Evolutionary conservation across 2,797 vertebrate species (phyloP).

Genomic region (Pterois miles): DNA sequence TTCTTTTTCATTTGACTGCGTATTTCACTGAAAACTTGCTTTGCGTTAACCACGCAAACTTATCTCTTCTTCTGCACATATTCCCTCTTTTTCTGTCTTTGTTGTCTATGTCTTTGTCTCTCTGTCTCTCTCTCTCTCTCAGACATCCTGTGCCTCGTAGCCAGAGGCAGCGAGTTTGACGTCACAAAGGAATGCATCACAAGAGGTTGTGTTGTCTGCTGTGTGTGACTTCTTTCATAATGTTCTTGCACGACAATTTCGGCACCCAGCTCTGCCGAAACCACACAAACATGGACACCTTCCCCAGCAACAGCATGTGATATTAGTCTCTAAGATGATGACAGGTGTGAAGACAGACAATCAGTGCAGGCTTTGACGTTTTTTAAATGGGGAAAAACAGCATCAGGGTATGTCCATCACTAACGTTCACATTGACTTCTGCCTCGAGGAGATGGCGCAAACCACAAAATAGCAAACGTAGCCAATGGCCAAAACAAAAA

Average conservation of each 20-base stretch:
- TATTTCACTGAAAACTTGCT: constrained; percentile 10
- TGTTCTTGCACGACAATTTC: not conserved
- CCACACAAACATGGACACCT: not conserved
- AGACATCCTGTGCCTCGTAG: constrained; percentile 72
- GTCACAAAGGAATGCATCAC: constrained; percentile 79
- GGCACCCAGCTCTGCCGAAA: not conserved
- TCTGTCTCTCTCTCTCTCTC: constrained; percentile 30
- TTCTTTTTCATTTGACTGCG: not conserved
- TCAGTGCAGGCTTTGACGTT: not conserved
- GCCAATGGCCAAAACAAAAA: constrained; percentile 58
- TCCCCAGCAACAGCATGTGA: not conserved
- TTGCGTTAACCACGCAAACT: constrained; percentile 8
- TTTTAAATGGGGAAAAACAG: not conserved
- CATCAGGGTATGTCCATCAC: constrained; percentile 11
- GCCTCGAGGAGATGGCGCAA: constrained; percentile 13
- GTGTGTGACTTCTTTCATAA: constrained; percentile 44
- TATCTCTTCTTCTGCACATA: constrained; percentile 20
- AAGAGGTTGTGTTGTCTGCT: constrained; percentile 76
- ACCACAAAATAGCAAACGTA: constrained; percentile 32
- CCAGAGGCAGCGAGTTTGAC: constrained; percentile 72
- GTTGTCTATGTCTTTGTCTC: constrained; percentile 38
- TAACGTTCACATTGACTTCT: constrained; percentile 26
- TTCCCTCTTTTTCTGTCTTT: constrained; percentile 13
- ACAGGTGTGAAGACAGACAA: not conserved
- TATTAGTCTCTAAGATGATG: not conserved